Evolutionary conservation across 2,113 vertebrate genomes (phyloP).

Genomic region (Sinocyclocheilus anshuiensis): DNA sequence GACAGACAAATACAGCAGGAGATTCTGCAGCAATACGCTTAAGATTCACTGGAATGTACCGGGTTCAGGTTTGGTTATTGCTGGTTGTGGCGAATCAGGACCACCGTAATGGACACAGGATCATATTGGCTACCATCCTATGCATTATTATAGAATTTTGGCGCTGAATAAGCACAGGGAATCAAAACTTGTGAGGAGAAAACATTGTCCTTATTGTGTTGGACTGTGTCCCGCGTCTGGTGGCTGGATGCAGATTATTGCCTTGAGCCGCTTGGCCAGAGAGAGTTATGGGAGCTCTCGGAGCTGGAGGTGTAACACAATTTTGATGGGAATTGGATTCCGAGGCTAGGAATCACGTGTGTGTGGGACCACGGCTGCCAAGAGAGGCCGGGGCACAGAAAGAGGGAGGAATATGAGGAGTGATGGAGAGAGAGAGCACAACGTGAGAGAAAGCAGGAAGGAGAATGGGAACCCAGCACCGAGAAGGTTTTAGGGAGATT

Average conservation of each 20-base stretch:
- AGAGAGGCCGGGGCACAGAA: constrained; percentile 21
- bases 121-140: constrained; percentile 13
- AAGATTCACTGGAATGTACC: not conserved
- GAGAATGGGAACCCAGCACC: constrained; percentile 41
- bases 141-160: constrained; percentile 2
- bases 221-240: constrained; percentile 29
- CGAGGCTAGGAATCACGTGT: constrained; percentile 49
- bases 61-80: not conserved
- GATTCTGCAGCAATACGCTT: not conserved
- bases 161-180: constrained; percentile 15
- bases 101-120: not conserved
- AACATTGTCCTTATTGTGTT: constrained; percentile 22
- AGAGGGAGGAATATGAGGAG: constrained; percentile 28
- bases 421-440: constrained; percentile 24
- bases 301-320: constrained; percentile 45
- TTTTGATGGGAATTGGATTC: constrained; percentile 54
- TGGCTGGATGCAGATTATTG: constrained; percentile 36
- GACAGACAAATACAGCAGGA: not conserved
- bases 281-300: constrained; percentile 42
- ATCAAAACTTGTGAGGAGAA: constrained; percentile 30
- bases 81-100: not conserved
- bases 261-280: constrained; percentile 25
- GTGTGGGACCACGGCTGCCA: constrained; percentile 19
- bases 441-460: constrained; percentile 27
- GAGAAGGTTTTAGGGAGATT: constrained; percentile 78